A percentile compares a stretch with the other conserved stretches of the same genome.
phyloP scores from a whole-genome alignment of 2,888 invertebrate species.

The Plebejus melissa region DNA sequence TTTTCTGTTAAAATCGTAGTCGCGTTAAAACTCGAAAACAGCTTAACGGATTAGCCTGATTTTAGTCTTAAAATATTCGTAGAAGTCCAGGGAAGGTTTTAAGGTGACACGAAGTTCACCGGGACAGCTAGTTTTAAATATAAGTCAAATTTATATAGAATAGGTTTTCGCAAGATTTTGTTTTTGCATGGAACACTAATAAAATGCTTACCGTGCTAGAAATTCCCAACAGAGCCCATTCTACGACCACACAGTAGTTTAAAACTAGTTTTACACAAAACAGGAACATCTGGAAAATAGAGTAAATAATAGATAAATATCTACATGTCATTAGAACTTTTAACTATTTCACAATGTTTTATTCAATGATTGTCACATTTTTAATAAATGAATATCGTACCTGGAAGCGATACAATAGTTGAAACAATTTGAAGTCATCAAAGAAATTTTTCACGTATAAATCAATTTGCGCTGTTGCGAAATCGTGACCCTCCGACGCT shows the following conservation, averaged over 20 bases:
- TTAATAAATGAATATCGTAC: constrained; percentile 30
- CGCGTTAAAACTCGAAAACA: no score
- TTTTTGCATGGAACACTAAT: no score
- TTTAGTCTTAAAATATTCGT: no score
- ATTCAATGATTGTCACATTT: no score
- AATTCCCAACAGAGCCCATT: constrained; percentile 12
- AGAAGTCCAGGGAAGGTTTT: no score
- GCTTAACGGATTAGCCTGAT: no score
- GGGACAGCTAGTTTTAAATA: no score
- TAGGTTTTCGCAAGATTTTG: no score
- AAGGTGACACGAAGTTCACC: no score
- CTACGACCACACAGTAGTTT: constrained; percentile 3
- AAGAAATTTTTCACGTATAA: constrained; percentile 43
- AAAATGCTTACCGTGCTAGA: constrained; percentile 6
- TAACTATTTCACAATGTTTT: no score
- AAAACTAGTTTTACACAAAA: constrained; percentile 18
- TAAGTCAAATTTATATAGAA: no score
- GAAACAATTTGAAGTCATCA: constrained; percentile 39
- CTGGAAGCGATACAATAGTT: constrained; percentile 41
- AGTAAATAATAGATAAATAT: constrained; percentile 28
- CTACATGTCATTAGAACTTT: background rate
- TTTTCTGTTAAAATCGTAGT: no score
- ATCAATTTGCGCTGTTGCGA: constrained; percentile 39
- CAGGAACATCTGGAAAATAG: constrained; percentile 21
- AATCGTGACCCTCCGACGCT: constrained; percentile 47